phyloP scores from a whole-genome alignment of 2,888 invertebrate genomes.

The Drosophila limbata region DNA sequence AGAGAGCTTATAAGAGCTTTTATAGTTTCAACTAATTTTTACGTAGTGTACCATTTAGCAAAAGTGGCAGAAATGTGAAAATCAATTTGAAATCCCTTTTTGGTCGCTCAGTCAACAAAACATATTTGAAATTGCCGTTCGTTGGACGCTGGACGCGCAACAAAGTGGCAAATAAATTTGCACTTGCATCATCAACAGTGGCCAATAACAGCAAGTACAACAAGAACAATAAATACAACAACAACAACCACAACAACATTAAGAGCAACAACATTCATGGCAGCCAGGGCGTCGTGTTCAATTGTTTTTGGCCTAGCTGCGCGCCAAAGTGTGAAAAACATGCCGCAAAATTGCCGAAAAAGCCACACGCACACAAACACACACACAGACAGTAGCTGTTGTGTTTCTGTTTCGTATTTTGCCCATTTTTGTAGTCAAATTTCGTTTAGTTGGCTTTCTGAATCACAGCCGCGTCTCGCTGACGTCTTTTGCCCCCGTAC shows the following conservation, averaged over 20 bases:
- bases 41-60: neutral
- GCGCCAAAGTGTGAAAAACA: conserved; percentile 78
- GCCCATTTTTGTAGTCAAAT: conserved; percentile 79
- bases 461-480: conserved; percentile 69
- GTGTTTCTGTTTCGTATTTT: conserved; percentile 73
- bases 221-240: conserved; percentile 9
- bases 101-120: conserved; percentile 42
- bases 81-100: conserved; percentile 33
- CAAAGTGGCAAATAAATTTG: conserved; percentile 79
- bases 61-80: conserved; percentile 17
- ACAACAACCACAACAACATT: conserved; percentile 7
- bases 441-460: conserved; percentile 67
- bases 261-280: conserved; percentile 55
- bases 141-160: conserved; percentile 57
- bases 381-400: conserved; percentile 19
- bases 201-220: conserved; percentile 11
- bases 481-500: conserved; percentile 66
- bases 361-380: conserved; percentile 56
- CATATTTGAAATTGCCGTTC: conserved; percentile 45
- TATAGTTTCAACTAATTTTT: neutral
- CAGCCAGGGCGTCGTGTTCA: conserved; percentile 71
- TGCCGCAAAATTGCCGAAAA: conserved; percentile 77
- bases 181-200: conserved; percentile 72
- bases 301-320: conserved; percentile 67
- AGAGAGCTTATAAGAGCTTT: conserved; percentile 5